A percentile compares a stretch with the other conserved stretches of the same genome.
These are phyloP conservation scores for Stercorarius parasiticus DNA, from an alignment of 2,113 vertebrate genomes.

Conservation along the genomic window DNA sequence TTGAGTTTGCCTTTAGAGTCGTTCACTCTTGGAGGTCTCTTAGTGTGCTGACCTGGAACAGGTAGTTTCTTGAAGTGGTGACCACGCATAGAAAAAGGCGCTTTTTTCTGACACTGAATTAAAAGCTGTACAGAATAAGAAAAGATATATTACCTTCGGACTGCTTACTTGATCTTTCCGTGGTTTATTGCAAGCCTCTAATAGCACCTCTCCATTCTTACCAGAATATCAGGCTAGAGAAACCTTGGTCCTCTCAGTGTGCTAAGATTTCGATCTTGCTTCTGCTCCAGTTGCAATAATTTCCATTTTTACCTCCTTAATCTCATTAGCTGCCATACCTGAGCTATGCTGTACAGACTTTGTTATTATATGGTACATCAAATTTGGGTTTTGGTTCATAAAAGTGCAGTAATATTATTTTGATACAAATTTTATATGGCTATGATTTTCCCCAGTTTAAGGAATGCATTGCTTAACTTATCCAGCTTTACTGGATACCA, in stretches of 20 bases:
- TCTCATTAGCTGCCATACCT: background rate
- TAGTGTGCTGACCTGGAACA: too few relatives aligned
- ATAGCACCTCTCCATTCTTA: fast-evolving
- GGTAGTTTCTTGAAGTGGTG: background rate
- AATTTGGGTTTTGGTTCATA: background rate
- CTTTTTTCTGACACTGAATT: background rate
- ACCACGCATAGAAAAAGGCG: background rate
- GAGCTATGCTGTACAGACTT: background rate
- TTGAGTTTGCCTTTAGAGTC: background rate
- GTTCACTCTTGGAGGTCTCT: background rate
- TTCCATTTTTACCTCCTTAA: background rate
- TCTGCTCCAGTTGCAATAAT: background rate
- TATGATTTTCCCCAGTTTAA: background rate
- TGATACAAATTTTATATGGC: background rate
- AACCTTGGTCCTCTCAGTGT: background rate
- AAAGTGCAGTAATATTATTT: background rate
- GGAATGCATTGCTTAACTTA: background rate
- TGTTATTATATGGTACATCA: background rate
- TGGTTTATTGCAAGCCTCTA: background rate
- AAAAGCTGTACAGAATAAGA: background rate
- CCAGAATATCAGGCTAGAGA: background rate
- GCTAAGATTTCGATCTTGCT: background rate
- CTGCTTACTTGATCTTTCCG: background rate
- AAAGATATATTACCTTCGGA: background rate
- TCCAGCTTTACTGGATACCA: background rate